These are phyloP conservation scores for Nephrotoma appendiculata DNA, from an alignment of 2,888 invertebrate genomes.

Conservation along the genomic window DNA sequence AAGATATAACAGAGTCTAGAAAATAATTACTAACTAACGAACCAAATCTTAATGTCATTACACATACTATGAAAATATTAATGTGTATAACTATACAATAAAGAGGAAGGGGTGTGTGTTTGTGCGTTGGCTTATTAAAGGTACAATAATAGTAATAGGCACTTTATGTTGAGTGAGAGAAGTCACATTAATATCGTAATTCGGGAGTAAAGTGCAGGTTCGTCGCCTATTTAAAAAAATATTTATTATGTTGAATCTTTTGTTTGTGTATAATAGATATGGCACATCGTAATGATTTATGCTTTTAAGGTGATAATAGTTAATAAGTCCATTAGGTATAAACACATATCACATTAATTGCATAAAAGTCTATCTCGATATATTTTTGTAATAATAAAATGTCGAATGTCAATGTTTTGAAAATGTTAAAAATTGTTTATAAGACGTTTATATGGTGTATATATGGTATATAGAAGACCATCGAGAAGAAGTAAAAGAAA, in stretches of 20 bases:
- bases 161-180: background rate
- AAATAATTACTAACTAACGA: background rate
- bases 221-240: background rate
- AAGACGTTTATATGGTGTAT: background rate
- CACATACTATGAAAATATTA: background rate
- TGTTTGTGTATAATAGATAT: background rate
- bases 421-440: background rate
- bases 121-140: background rate
- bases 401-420: background rate
- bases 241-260: background rate
- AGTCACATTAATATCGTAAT: background rate
- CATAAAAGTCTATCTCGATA: background rate
- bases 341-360: background rate
- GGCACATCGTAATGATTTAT: background rate
- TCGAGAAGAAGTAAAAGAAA: background rate
- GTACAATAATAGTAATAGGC: background rate
- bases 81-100: background rate
- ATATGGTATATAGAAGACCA: background rate
- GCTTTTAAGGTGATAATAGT: background rate
- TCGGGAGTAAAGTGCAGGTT: background rate
- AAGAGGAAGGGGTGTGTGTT: background rate
- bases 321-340: background rate
- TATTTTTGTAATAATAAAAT: background rate
- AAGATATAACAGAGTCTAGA: background rate
- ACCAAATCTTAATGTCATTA: background rate